A percentile compares a stretch with the other conserved stretches of the same genome.
Evolutionary conservation across 2,888 invertebrate genomes (phyloP).

Genomic region (Phalera bucephala): DNA sequence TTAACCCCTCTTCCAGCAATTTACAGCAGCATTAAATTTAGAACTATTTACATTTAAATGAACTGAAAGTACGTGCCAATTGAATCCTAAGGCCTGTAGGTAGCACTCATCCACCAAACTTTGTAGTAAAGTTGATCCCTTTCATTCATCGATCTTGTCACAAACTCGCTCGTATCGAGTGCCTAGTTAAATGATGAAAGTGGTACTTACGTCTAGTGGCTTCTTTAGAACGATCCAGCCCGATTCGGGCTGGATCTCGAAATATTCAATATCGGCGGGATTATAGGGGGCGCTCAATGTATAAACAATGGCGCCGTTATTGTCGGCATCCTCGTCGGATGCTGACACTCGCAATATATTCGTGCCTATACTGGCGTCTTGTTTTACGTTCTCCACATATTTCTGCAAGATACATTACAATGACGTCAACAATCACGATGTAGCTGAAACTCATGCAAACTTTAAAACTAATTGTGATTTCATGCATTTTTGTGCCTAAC

Average conservation of each 20-base stretch:
- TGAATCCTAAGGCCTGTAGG: constrained; percentile 82
- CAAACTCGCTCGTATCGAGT: constrained; percentile 44
- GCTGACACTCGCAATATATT: constrained; percentile 97
- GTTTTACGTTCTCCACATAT: constrained; percentile 98
- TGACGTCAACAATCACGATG: constrained; percentile 34
- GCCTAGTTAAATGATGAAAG: constrained; percentile 28
- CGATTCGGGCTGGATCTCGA: constrained; percentile 97
- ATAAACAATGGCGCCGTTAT: constrained; percentile 97
- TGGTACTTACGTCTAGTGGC: constrained; percentile 96
- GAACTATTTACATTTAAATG: constrained; percentile 80
- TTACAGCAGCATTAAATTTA: constrained; percentile 79
- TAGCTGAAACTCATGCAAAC: constrained; percentile 46
- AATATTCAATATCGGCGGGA: constrained; percentile 95
- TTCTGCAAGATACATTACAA: constrained; percentile 85
- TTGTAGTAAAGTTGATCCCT: constrained; percentile 73
- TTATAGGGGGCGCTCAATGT: constrained; percentile 95
- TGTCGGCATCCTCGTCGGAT: constrained; percentile 98
- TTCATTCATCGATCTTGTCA: constrained; percentile 73
- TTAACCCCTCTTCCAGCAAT: constrained; percentile 77
- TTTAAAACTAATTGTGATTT: constrained; percentile 26
- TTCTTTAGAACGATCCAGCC: constrained; percentile 98
- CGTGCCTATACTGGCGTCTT: constrained; percentile 97
- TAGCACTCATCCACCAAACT: constrained; percentile 83
- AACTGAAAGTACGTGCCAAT: constrained; percentile 81
- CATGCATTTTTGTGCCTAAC: constrained; percentile 49